phyloP scores from a whole-genome alignment of 2,888 invertebrate genomes.

The Limnephilus auricula region DNA sequence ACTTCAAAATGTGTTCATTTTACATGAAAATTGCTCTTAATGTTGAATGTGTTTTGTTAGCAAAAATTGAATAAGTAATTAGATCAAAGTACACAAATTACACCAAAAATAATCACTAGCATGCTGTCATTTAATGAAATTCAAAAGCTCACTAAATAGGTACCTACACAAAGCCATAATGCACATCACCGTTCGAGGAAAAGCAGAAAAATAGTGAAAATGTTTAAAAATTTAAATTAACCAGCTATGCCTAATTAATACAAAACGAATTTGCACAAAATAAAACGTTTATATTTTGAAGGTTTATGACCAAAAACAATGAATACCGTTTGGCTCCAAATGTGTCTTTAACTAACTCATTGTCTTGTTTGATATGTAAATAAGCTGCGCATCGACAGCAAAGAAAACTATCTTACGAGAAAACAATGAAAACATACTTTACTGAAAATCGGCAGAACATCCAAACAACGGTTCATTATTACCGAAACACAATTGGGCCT shows the following conservation, averaged over 20 bases:
- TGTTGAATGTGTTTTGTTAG: constrained; percentile 13
- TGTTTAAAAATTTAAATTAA: neutral
- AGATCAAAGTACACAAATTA: constrained; percentile 24
- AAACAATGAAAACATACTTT: neutral
- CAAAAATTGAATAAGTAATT: neutral
- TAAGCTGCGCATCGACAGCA: neutral
- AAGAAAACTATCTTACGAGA: neutral
- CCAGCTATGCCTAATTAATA: neutral
- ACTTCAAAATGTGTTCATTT: constrained; percentile 12
- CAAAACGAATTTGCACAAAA: neutral
- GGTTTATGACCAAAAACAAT: neutral
- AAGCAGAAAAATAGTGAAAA: neutral
- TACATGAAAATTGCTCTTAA: constrained; percentile 42
- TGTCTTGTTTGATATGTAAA: neutral
- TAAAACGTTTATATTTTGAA: neutral
- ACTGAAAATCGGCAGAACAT: neutral
- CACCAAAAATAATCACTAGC: constrained; percentile 35
- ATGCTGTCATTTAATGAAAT: constrained; percentile 25
- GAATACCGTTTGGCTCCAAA: neutral
- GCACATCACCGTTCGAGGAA: neutral
- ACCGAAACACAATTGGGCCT: neutral
- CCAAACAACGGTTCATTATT: neutral
- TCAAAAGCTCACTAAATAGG: constrained; percentile 34
- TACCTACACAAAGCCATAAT: neutral
- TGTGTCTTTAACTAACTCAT: neutral